These are phyloP conservation scores for Cynodonichthys magdalenae DNA, from an alignment of 2,797 vertebrate species.

Conservation along the genomic window DNA sequence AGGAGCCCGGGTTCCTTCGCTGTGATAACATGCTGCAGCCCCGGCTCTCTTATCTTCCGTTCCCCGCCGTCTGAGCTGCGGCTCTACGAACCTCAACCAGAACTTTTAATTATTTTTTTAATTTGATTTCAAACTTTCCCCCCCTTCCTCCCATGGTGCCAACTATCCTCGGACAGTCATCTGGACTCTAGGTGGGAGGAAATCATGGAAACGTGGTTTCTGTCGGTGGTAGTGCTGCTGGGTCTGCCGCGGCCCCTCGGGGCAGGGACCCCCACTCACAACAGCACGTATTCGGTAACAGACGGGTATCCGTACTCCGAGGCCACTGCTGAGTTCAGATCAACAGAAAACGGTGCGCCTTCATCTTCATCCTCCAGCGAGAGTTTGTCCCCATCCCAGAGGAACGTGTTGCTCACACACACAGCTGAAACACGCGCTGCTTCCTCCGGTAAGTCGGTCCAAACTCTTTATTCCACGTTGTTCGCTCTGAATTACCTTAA, in stretches of 20 bases:
- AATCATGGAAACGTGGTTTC: constrained; percentile 80
- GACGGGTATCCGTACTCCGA: constrained; percentile 27
- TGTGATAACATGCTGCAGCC: constrained; percentile 74
- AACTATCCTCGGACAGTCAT: constrained; percentile 50
- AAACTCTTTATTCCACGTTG: not conserved
- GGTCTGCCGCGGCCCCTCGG: constrained; percentile 62
- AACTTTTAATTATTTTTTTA: constrained; percentile 8
- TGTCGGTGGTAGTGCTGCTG: constrained; percentile 70
- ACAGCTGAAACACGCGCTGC: constrained; percentile 41
- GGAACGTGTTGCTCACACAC: constrained; percentile 60
- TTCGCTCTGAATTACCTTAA: not conserved
- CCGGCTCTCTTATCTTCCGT: constrained; percentile 65
- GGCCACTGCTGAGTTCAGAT: constrained; percentile 17
- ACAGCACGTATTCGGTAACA: constrained; percentile 48
- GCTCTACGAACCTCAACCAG: constrained; percentile 45
- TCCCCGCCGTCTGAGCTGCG: constrained; percentile 53
- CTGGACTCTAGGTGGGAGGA: constrained; percentile 40
- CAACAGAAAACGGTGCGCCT: constrained; percentile 36
- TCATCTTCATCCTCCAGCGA: constrained; percentile 54
- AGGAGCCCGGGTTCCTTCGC: constrained; percentile 70
- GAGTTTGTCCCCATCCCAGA: constrained; percentile 66
- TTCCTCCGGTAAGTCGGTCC: constrained; percentile 56
- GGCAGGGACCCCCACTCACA: constrained; percentile 61
- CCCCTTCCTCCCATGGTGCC: constrained; percentile 70
- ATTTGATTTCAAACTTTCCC: constrained; percentile 14